A percentile compares a stretch with the other conserved stretches of the same genome.
Conservation (phyloP, 2,888 invertebrate genomes). For the Meteorus colon region DNA sequence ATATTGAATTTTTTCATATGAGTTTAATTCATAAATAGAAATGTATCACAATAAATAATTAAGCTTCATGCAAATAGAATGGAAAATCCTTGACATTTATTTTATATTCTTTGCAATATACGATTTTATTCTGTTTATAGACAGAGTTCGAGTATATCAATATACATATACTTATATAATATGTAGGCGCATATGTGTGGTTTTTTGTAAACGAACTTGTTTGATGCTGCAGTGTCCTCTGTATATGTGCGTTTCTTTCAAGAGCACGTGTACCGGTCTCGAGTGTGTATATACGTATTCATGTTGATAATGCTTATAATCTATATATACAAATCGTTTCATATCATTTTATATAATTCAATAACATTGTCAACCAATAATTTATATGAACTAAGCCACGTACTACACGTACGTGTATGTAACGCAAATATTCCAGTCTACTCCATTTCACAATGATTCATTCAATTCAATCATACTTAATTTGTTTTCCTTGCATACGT, state of each 20-base stretch:
- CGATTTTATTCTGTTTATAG: slow-evolving; percentile 68
- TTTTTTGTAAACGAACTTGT: slow-evolving; percentile 35
- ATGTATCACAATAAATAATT: neutral
- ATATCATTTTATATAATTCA: slow-evolving; percentile 62
- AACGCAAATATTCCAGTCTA: slow-evolving; percentile 17
- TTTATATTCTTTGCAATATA: slow-evolving; percentile 60
- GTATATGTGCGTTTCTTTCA: slow-evolving; percentile 47
- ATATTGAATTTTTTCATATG: no score
- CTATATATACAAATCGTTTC: slow-evolving; percentile 67
- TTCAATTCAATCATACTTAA: slow-evolving; percentile 34
- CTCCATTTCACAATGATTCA: slow-evolving; percentile 36
- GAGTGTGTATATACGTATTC: slow-evolving; percentile 37
- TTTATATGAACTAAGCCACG: slow-evolving; percentile 54
- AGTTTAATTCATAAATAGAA: no score
- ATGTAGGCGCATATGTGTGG: slow-evolving; percentile 55
- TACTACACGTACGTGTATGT: slow-evolving; percentile 22
- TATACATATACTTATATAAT: slow-evolving; percentile 52
- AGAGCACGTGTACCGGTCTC: slow-evolving; percentile 31
- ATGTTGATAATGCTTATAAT: slow-evolving; percentile 63
- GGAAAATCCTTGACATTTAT: neutral
- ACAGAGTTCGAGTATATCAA: slow-evolving; percentile 66
- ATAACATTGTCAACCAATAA: slow-evolving; percentile 72
- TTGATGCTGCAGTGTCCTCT: slow-evolving; percentile 26
- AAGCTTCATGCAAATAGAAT: neutral
- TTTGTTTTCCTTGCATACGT: slow-evolving; percentile 34